Evolutionary conservation across 1,140 invertebrate genomes (phyloP).

Genomic region (Trichonephila clavata): DNA sequence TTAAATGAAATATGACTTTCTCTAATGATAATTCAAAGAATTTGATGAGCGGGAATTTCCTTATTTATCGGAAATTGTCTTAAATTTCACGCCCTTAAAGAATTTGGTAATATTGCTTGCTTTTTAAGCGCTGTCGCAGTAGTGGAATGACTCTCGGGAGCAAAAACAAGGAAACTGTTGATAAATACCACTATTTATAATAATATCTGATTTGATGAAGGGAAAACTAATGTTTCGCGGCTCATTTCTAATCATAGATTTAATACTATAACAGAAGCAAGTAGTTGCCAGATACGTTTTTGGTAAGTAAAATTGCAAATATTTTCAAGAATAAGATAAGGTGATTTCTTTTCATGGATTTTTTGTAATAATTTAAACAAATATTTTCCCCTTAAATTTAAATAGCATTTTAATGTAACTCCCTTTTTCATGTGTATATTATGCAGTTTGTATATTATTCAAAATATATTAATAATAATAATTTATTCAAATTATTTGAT

Average conservation of each 20-base stretch:
- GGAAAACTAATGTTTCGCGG: not conserved
- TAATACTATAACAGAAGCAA: too few relatives aligned
- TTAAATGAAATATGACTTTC: not conserved
- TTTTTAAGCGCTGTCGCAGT: not conserved
- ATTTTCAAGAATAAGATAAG: too few relatives aligned
- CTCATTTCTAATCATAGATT: not conserved
- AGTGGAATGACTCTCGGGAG: not conserved
- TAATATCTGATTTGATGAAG: not conserved
- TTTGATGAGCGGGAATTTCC: not conserved
- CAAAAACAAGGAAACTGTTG: not conserved
- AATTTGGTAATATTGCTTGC: not conserved
- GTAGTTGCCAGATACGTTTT: too few relatives aligned
- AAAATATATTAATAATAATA: too few relatives aligned
- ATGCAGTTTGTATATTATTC: too few relatives aligned
- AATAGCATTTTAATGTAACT: too few relatives aligned
- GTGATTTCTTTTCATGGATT: too few relatives aligned
- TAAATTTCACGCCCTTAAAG: not conserved
- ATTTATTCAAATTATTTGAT: too few relatives aligned
- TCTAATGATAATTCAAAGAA: not conserved
- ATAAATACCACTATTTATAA: not conserved
- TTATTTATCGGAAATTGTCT: slow-evolving; percentile 3
- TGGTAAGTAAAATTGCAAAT: too few relatives aligned
- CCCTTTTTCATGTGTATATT: too few relatives aligned
- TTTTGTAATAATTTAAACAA: too few relatives aligned
- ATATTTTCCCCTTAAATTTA: too few relatives aligned